Evolutionary conservation across 2,113 vertebrate genomes (phyloP).

Genomic region (Pristiophorus japonicus): DNA sequence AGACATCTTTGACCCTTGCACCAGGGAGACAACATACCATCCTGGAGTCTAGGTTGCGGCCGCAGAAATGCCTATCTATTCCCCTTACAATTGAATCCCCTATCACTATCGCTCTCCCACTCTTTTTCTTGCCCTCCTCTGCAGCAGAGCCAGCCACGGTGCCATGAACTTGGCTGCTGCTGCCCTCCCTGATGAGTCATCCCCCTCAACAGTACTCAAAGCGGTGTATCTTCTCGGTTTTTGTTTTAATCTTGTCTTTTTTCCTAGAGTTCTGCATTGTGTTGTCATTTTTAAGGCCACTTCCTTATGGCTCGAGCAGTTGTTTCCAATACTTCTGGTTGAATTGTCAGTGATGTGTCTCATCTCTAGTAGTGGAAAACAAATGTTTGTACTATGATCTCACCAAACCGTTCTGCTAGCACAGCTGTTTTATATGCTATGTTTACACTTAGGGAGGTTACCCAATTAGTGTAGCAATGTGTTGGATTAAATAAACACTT

Average conservation of each 20-base stretch:
- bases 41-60: too few relatives aligned
- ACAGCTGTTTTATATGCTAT: constrained; percentile 11
- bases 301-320: neutral
- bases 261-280: neutral
- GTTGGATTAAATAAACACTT: constrained; percentile 42
- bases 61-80: too few relatives aligned
- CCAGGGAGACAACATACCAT: too few relatives aligned
- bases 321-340: neutral
- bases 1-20: too few relatives aligned
- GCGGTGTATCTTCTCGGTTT: too few relatives aligned
- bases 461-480: constrained; percentile 28
- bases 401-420: neutral
- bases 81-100: too few relatives aligned
- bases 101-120: too few relatives aligned
- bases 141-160: too few relatives aligned
- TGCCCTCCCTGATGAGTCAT: too few relatives aligned
- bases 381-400: neutral
- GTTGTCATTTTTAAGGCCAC: neutral
- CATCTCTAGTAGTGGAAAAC: neutral
- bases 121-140: too few relatives aligned
- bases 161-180: too few relatives aligned
- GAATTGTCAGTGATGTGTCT: neutral
- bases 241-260: neutral
- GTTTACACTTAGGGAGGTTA: neutral
- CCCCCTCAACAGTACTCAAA: too few relatives aligned